phyloP scores from a whole-genome alignment of 2,797 vertebrate species.

The Falco peregrinus region DNA sequence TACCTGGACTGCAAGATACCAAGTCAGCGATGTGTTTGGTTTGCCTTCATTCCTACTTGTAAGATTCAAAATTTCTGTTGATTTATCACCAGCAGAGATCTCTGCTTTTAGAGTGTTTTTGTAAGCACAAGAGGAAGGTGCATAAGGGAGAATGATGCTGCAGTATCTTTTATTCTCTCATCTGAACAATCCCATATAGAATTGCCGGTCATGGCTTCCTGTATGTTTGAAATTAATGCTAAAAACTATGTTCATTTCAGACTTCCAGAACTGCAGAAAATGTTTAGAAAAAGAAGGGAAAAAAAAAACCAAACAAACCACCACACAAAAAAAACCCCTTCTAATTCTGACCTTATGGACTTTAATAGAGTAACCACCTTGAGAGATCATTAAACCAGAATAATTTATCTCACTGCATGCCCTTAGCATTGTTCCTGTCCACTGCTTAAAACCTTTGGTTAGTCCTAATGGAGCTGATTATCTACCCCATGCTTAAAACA shows the following conservation, averaged over 20 bases:
- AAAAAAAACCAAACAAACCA: not conserved
- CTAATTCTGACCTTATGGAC: not conserved
- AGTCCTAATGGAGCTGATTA: not conserved
- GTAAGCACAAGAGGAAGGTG: not conserved
- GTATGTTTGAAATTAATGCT: not conserved
- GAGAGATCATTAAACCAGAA: not conserved
- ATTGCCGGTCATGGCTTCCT: not conserved
- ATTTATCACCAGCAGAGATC: not conserved
- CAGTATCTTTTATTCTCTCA: not conserved
- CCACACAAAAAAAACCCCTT: rapidly evolving
- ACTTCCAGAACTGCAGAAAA: not conserved
- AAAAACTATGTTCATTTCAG: not conserved
- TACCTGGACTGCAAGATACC: not conserved
- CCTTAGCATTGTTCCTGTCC: not conserved
- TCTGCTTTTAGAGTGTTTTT: not conserved
- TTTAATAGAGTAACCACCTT: not conserved
- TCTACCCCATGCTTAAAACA: not conserved
- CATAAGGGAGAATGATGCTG: not conserved
- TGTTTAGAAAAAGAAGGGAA: too few relatives aligned
- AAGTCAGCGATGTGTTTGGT: not conserved
- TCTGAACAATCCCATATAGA: not conserved
- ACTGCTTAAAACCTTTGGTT: not conserved
- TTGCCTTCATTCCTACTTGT: not conserved
- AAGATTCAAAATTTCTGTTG: not conserved
- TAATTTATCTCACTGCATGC: not conserved